phyloP scores from a whole-genome alignment of 2,113 vertebrate genomes.

The Mobula birostris region DNA sequence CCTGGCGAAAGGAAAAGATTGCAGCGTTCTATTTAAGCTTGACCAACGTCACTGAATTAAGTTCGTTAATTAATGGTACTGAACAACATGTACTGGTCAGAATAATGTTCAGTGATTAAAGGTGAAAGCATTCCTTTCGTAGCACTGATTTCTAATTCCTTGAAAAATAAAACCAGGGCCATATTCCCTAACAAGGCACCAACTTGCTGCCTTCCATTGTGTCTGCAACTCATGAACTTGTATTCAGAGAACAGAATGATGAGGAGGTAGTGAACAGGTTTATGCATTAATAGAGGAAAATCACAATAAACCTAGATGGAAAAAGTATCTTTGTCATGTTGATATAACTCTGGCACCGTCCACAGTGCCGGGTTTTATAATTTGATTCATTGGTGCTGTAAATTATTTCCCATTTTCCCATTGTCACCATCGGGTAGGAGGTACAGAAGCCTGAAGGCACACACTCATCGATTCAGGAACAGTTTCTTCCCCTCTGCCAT shows the following conservation, averaged over 20 bases:
- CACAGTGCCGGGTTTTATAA: too few relatives aligned
- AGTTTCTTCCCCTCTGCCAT: too few relatives aligned
- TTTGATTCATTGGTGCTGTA: too few relatives aligned
- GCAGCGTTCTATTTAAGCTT: background rate
- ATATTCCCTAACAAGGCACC: background rate
- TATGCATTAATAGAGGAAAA: too few relatives aligned
- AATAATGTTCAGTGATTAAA: background rate
- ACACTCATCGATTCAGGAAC: too few relatives aligned
- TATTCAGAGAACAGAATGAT: background rate
- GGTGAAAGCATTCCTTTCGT: background rate
- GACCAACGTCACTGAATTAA: background rate
- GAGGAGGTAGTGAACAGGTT: too few relatives aligned
- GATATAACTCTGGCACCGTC: too few relatives aligned
- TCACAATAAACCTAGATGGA: too few relatives aligned
- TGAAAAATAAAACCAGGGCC: slow-evolving; percentile 9
- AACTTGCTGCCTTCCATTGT: background rate
- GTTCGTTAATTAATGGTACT: slow-evolving; percentile 20
- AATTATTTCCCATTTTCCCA: too few relatives aligned
- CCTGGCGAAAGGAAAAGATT: background rate
- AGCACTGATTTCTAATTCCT: background rate
- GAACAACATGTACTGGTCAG: slow-evolving; percentile 11
- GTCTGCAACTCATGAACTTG: background rate
- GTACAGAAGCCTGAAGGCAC: too few relatives aligned
- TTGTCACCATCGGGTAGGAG: too few relatives aligned
- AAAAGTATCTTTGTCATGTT: too few relatives aligned